phyloP scores from a whole-genome alignment of 2,888 invertebrate species.

The Aphidius colemani region DNA sequence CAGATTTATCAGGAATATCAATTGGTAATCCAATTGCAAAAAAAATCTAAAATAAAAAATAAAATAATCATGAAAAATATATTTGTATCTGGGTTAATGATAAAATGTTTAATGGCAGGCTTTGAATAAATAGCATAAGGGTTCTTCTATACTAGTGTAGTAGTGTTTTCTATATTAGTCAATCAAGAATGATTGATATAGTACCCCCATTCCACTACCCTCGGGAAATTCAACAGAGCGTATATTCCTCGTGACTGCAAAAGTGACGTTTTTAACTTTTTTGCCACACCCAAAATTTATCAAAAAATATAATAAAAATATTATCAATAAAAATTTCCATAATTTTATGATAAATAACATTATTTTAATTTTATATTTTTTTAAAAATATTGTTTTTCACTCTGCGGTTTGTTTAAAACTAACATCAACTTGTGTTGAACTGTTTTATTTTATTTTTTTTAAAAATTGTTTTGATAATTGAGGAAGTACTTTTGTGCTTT shows the following conservation, averaged over 20 bases:
- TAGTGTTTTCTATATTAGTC: slow-evolving; percentile 11
- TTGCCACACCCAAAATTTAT: slow-evolving; percentile 32
- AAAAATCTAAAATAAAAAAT: slow-evolving; percentile 65
- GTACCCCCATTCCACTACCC: slow-evolving; percentile 53
- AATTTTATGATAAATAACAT: neutral
- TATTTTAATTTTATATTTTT: no score
- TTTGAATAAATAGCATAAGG: no score
- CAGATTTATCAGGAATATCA: slow-evolving; percentile 71
- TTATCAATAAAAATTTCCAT: slow-evolving; percentile 1
- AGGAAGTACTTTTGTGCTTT: no score
- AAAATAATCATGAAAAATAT: slow-evolving; percentile 11
- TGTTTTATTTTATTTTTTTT: no score
- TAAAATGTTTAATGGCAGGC: no score
- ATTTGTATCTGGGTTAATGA: no score
- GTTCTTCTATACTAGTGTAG: no score
- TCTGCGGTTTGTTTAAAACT: no score
- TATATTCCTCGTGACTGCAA: slow-evolving; percentile 48
- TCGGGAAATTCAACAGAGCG: slow-evolving; percentile 54
- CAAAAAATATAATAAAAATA: slow-evolving; percentile 32
- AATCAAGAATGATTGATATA: slow-evolving; percentile 40
- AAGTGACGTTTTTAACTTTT: slow-evolving; percentile 50
- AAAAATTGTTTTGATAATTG: no score
- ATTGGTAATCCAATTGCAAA: slow-evolving; percentile 74
- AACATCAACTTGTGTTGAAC: no score
- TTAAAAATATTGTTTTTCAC: no score